These are phyloP conservation scores for Sebastes steindachneri DNA, from an alignment of 2,797 vertebrate genomes.

Conservation along the genomic window DNA sequence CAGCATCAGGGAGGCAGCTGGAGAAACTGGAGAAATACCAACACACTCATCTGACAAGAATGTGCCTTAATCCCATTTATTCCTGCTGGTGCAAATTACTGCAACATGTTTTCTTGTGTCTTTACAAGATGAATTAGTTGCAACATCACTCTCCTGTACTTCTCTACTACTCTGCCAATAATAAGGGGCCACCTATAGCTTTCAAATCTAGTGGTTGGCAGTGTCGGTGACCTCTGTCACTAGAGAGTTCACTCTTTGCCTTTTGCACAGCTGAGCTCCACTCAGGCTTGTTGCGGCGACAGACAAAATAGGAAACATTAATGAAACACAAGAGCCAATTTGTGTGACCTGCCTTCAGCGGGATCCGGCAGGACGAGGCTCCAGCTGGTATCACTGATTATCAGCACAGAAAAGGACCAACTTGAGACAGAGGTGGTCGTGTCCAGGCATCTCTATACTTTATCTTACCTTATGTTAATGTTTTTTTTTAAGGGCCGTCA, in stretches of 20 bases:
- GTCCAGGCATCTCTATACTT: not conserved
- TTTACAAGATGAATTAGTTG: constrained; percentile 2
- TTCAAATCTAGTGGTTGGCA: not conserved
- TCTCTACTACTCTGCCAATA: not conserved
- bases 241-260: not conserved
- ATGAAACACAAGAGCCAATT: constrained; percentile 35
- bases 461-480: not conserved
- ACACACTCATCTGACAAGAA: constrained; percentile 54
- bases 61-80: constrained; percentile 26
- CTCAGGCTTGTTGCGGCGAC: constrained; percentile 9
- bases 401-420: not conserved
- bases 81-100: constrained; percentile 25
- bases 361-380: not conserved
- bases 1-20: constrained; percentile 55
- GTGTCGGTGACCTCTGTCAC: not conserved
- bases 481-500: not conserved
- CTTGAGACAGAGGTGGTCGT: not conserved
- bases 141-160: not conserved
- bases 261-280: constrained; percentile 32
- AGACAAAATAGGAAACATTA: constrained; percentile 22
- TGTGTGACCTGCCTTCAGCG: constrained; percentile 7
- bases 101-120: not conserved
- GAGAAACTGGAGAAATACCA: constrained; percentile 42
- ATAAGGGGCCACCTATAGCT: not conserved
- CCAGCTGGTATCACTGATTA: constrained; percentile 8